Evolutionary conservation across 1,140 invertebrate species (phyloP), one percentile per base, ranked within the genome.

Genomic region (Scaptomyza montana): DNA sequence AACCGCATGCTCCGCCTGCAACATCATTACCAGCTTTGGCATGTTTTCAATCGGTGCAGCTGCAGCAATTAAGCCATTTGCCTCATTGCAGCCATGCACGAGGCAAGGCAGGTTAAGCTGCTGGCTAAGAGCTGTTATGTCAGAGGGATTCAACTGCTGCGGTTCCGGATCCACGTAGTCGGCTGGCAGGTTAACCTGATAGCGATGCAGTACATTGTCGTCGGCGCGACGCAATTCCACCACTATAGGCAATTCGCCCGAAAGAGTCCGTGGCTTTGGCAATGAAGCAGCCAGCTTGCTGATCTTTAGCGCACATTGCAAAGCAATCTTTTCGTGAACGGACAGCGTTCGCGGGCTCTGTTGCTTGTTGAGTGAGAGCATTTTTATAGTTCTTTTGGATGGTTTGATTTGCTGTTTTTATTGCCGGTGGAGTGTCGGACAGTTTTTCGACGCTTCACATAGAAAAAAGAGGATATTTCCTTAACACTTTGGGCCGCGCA

Each of bases 201-300:
- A 89, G 47, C 66, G 73, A 46, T 79, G 53, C 7, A 82, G 28
- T 5, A 43, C 50, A 13, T 68, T 0, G 9, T 87, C 66, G 13
- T 72, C 84, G 2, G 46, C 5, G 12, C 76, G 57, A 5, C 80
- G 80, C 43, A 87, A 45, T 66, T 87, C 84, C 51, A 87, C 84
- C 13, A 87, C 19, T 28, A 87, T 67, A 0, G 85, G 77, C 30
- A 87, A 33, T 41, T 82, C 49, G 6, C 84, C 82, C 5, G 64
- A 36, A 0, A 33, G 72, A 0, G 50, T 70, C 12, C 68, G 47
- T 4, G 71, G 79, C 36, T 82, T 78, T 0, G 84, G 72, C 68
- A 82, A 19, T 3, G 51, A 33, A 6, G 57, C 36, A 5, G 84
- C 76, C 61, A 61, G 8, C 3, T 64, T 53, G 64, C 77, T 62